These are phyloP conservation scores for Sebastes schlegelii DNA, from an alignment of 2,113 vertebrate genomes.

Conservation along the genomic window DNA sequence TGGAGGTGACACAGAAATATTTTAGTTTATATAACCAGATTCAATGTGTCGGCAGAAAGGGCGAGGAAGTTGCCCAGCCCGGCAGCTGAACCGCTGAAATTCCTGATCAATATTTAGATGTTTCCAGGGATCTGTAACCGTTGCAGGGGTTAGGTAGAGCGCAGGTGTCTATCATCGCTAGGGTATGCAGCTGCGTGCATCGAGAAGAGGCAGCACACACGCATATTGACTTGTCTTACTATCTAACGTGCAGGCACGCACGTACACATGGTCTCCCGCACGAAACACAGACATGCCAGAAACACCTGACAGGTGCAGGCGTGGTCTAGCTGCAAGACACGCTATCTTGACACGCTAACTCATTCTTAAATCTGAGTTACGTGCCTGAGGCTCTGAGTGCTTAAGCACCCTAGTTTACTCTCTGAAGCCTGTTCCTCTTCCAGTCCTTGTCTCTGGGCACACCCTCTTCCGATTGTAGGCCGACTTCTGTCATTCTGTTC, in stretches of 20 bases:
- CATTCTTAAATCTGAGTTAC: slow-evolving; percentile 85
- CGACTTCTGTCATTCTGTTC: slow-evolving; percentile 69
- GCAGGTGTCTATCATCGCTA: slow-evolving; percentile 70
- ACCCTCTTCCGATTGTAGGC: slow-evolving; percentile 75
- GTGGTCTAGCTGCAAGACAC: slow-evolving; percentile 83
- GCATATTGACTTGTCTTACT: slow-evolving; percentile 28
- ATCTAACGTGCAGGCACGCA: slow-evolving; percentile 49
- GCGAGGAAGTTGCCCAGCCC: slow-evolving; percentile 1
- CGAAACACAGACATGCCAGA: slow-evolving; percentile 79
- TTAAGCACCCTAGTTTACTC: slow-evolving; percentile 70
- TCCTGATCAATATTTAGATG: slow-evolving; percentile 69
- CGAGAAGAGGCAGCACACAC: slow-evolving; percentile 33
- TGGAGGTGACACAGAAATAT: slow-evolving; percentile 20
- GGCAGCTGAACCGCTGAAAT: slow-evolving; percentile 1
- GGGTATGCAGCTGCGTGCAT: slow-evolving; percentile 76
- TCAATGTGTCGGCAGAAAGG: slow-evolving; percentile 32
- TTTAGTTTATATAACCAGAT: slow-evolving; percentile 55
- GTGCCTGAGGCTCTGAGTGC: slow-evolving; percentile 71
- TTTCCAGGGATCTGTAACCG: slow-evolving; percentile 62
- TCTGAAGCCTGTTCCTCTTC: slow-evolving; percentile 75
- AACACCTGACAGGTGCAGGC: slow-evolving; percentile 87
- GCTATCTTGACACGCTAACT: slow-evolving; percentile 88
- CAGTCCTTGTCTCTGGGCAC: slow-evolving; percentile 70
- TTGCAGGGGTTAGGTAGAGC: slow-evolving; percentile 58
- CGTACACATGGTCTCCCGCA: slow-evolving; percentile 62